Evolutionary conservation across 2,888 invertebrate species (phyloP), one percentile per base, ranked within the genome.

Genomic region (Leptinotarsa juncta): DNA sequence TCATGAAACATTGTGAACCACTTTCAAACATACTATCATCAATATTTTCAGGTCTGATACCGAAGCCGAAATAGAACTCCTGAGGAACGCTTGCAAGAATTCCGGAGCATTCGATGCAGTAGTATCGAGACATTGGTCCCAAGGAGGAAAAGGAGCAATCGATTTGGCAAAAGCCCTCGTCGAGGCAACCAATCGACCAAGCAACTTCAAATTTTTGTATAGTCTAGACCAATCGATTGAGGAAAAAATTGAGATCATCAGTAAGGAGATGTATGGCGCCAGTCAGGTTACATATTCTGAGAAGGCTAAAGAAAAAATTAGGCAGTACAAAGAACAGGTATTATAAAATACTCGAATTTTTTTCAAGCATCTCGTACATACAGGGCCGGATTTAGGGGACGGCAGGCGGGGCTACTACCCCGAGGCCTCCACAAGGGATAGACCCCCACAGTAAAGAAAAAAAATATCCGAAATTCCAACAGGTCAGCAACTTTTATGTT

Each of bases 261-360:
- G 98, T 0, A 92, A 89, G 72, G 94, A 97, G 86, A 98, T 99
- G 93, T 99, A 99, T 85, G 99, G 99, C 3, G 99, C 99, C n/a
- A 95, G 93, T 26, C 89, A 93, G 50, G 92, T 99, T 18, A 93
- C 95, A 78, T 91, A 97, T 70, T 90, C 93, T 0, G 91, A 93
- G 4, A 90, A 92, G 74, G 98, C 97, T 3, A 86, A 91, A 82
- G 89, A 92, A 78, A 92, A 93, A 85, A 90, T 97, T 62, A 90
- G 93, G 74, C 88, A 91, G 65, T 95, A 95, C 83, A 93, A 92
- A 72, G 90, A 91, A 82, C 94, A 94, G 90, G 96, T 95, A 57
- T 23, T 16, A 51, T 51, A 15, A 51, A 16, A 5, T 16, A n/a
- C 51, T 51, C 32, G 10, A 32, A 7, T 1, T 10, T 10, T 32